A percentile compares a stretch with the other conserved stretches of the same genome.
Conservation (phyloP, 2,888 invertebrate genomes). For the Sympetrum striolatum region DNA sequence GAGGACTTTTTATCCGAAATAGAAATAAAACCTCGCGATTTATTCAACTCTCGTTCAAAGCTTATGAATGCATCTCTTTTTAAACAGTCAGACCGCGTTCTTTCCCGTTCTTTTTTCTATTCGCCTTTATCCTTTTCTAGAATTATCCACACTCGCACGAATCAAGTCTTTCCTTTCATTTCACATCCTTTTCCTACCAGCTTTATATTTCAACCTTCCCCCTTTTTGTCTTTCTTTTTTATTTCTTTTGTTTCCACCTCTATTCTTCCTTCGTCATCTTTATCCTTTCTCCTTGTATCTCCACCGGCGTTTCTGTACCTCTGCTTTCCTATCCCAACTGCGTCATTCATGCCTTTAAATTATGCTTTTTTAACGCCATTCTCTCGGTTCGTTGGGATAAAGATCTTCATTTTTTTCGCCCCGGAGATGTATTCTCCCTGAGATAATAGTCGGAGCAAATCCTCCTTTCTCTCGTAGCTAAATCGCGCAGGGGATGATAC, state of each 20-base stretch:
- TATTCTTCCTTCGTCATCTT: background rate
- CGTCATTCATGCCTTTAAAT: background rate
- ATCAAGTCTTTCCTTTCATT: background rate
- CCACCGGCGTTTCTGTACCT: background rate
- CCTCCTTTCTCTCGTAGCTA: background rate
- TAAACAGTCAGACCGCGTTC: background rate
- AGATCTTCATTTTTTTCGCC: background rate
- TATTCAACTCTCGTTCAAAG: background rate
- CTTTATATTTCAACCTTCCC: background rate
- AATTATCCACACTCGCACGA: background rate
- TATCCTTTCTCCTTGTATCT: background rate
- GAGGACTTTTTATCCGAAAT: background rate
- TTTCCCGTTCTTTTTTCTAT: background rate
- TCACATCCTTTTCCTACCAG: no score
- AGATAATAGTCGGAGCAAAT: background rate
- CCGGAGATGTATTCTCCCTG: background rate
- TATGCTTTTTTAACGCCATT: background rate
- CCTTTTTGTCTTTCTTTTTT: background rate
- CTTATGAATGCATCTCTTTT: background rate
- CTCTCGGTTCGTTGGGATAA: background rate
- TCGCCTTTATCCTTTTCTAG: background rate
- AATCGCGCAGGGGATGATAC: background rate
- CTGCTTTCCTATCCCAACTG: background rate
- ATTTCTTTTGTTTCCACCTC: background rate
- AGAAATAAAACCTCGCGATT: background rate